Conservation (phyloP, 2,797 vertebrate genomes). For the Hephaestus fuliginosus region DNA sequence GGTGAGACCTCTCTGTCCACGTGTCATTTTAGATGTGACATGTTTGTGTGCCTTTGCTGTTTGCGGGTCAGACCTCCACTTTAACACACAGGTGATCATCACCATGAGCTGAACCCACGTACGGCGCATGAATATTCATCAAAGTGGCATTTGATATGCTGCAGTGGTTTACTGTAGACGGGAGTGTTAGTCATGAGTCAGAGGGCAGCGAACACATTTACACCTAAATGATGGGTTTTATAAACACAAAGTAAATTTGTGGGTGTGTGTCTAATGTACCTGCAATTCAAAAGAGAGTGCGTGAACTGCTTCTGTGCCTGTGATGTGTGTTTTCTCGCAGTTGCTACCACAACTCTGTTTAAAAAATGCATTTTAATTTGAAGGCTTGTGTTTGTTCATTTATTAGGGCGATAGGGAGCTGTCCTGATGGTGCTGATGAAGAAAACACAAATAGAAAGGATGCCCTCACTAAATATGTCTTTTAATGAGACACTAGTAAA, state of each 20-base stretch:
- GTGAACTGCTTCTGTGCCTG: neutral
- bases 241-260: constrained; percentile 31
- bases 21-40: neutral
- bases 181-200: constrained; percentile 44
- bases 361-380: neutral
- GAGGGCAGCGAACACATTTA: constrained; percentile 43
- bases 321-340: neutral
- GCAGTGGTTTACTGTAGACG: constrained; percentile 17
- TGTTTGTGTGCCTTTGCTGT: neutral
- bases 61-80: neutral
- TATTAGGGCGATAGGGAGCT: neutral
- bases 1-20: neutral
- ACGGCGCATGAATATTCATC: constrained; percentile 9
- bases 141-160: constrained; percentile 22
- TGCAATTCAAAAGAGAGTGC: constrained; percentile 1
- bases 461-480: neutral
- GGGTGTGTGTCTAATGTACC: constrained; percentile 7
- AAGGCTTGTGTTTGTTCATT: neutral
- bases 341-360: neutral
- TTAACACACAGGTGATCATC: constrained; percentile 30
- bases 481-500: constrained; percentile 8
- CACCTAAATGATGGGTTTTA: constrained; percentile 40
- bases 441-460: neutral
- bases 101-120: constrained; percentile 12
- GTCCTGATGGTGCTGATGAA: neutral